Evolutionary conservation across 2,888 invertebrate species (phyloP), one percentile per base, ranked within the genome.

Genomic region (Cantharis rufa): DNA sequence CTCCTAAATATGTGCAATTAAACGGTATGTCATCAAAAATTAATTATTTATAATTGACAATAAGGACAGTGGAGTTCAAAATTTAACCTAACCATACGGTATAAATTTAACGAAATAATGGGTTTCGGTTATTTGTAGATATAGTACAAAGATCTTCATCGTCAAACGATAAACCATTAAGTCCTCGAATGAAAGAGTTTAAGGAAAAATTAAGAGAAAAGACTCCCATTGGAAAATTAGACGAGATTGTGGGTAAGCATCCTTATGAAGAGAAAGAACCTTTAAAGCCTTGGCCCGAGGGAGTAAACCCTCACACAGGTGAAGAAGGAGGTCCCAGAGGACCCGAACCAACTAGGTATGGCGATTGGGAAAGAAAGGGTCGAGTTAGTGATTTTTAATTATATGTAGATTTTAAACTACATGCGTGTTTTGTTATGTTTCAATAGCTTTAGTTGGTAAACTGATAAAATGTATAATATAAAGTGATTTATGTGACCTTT

Each of bases 351-450:
- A 99, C 99, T 11, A 92, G 99, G 82, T 99, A 97, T 89, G 99
- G 99, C 1, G 99, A 99, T 89, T 99, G 99, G 99, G 99, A 99
- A 87, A 91, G 99, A 81, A 99, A 99, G 86, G 99, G 99, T 78
- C 91, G 99, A 86, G 97, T 97, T 62, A 91, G 96, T 1, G 99
- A 99, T 90, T 99, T 99, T 89, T 99, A 90, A 89, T 68, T 63
- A 64, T 18, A 1, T 16, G 63, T 66, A 66, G 21, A 13, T 66
- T 66, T 48, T 16, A 21, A 11, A 66, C 24, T 21, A 66, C 64
- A 18, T 21, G 4, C 13, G 64, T 66, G 18, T 21, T 66, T 66
- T 66, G 64, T 66, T 66, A 13, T n/a, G 64, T 66, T 21, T 24
- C 11, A 21, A 21, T 66, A 66, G 64, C 7, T 66, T 64, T n/a